Evolutionary conservation across 2,797 vertebrate species (phyloP).

Genomic region (Pseudochaenichthys georgianus): DNA sequence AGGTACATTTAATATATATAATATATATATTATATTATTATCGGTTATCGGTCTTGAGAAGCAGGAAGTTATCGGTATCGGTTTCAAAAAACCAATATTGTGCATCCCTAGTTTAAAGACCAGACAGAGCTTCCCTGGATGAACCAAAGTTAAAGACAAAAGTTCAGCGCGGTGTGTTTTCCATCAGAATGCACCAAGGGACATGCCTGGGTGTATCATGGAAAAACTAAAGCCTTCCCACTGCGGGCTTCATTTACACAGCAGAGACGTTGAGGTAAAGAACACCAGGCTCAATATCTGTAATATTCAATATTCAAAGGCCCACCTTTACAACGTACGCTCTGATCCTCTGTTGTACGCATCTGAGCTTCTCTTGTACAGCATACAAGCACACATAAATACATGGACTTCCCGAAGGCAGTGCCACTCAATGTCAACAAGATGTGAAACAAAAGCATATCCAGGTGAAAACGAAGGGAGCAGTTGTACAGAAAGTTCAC

Average conservation of each 20-base stretch:
- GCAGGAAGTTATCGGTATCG: no score
- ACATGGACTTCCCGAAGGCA: background rate
- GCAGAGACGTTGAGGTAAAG: background rate
- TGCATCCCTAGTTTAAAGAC: background rate
- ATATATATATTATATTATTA: no score
- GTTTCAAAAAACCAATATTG: no score
- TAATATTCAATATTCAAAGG: no score
- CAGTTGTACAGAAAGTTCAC: background rate
- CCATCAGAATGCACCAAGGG: background rate
- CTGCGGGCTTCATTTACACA: conserved; percentile 21
- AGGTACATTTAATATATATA: no score
- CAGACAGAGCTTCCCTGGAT: background rate
- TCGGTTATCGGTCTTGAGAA: no score
- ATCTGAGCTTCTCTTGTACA: background rate
- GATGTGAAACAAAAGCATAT: background rate
- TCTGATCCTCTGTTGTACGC: background rate
- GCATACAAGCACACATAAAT: conserved; percentile 28
- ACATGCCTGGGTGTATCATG: conserved; percentile 10
- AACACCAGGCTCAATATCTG: conserved; percentile 30
- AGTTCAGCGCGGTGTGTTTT: conserved; percentile 27
- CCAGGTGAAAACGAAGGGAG: conserved; percentile 9
- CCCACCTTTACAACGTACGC: conserved; percentile 10
- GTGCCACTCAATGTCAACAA: background rate
- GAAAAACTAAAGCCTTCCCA: conserved; percentile 16
- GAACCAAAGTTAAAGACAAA: conserved; percentile 13